A percentile compares a stretch with the other conserved stretches of the same genome.
These are phyloP conservation scores for Sandelia bainsii DNA, from an alignment of 2,797 vertebrate species.

Conservation along the genomic window DNA sequence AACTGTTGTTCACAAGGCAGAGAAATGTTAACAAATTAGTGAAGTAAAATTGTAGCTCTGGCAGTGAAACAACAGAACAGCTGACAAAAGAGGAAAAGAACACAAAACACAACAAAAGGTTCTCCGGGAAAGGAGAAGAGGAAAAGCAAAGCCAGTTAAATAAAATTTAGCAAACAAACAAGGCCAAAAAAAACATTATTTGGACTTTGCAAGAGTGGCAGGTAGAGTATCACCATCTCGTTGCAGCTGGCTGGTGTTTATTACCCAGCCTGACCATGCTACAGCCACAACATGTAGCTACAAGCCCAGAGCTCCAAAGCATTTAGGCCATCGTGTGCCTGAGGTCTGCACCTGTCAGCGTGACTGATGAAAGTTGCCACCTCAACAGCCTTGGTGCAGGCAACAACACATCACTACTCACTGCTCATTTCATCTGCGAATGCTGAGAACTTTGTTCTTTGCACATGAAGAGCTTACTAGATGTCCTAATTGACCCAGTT, in stretches of 20 bases:
- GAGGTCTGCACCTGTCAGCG: constrained; percentile 44
- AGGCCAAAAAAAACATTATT: constrained; percentile 33
- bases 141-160: constrained; percentile 63
- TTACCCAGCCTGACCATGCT: constrained; percentile 30
- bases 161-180: constrained; percentile 47
- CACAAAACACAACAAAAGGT: constrained; percentile 53
- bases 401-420: constrained; percentile 20
- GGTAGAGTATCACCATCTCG: constrained; percentile 20
- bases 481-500: not conserved
- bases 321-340: constrained; percentile 46
- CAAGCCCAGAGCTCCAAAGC: constrained; percentile 45
- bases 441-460: not conserved
- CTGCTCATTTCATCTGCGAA: constrained; percentile 44
- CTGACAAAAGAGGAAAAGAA: constrained; percentile 61
- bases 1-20: constrained; percentile 35
- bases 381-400: constrained; percentile 33
- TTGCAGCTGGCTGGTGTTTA: constrained; percentile 30
- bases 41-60: constrained; percentile 36
- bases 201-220: constrained; percentile 35
- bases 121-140: constrained; percentile 45
- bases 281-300: constrained; percentile 50
- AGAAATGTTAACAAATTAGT: constrained; percentile 49
- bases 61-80: constrained; percentile 54
- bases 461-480: not conserved
- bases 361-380: constrained; percentile 62